Evolutionary conservation across 2,888 invertebrate genomes (phyloP).

Genomic region (Patella depressa): DNA sequence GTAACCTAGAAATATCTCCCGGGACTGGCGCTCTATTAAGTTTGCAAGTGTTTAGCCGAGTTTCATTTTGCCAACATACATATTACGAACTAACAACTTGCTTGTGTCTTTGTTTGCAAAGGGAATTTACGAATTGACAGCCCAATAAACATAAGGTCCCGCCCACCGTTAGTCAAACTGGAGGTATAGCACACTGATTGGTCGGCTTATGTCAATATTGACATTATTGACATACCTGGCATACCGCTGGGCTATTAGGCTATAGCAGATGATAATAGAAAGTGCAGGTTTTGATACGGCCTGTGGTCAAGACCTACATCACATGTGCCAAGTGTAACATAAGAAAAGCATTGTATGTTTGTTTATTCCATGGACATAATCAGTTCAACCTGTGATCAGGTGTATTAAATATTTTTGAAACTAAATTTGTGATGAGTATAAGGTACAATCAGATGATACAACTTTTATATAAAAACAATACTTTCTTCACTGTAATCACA

Average conservation of each 20-base stretch:
- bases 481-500: no score
- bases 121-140: conserved; percentile 22
- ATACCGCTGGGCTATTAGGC: conserved; percentile 14
- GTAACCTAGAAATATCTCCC: neutral
- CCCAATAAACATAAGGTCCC: conserved; percentile 9
- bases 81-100: conserved; percentile 15
- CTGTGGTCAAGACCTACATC: no score
- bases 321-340: no score
- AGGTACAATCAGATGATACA: no score
- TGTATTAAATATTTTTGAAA: no score
- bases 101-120: conserved; percentile 26
- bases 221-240: conserved; percentile 22
- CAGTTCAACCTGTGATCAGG: no score
- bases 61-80: neutral
- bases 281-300: no score
- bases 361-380: no score
- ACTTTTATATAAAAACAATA: no score
- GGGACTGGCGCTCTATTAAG: neutral
- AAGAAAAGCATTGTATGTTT: no score
- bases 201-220: conserved; percentile 20
- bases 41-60: neutral
- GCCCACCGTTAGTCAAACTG: conserved; percentile 1
- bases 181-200: conserved; percentile 8
- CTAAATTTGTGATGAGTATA: no score
- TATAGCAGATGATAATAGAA: neutral